Percentiles rank a stretch among this genome's conserved stretches.
phyloP scores from a whole-genome alignment of 2,888 invertebrate species.

The Ernsta delagoae region DNA sequence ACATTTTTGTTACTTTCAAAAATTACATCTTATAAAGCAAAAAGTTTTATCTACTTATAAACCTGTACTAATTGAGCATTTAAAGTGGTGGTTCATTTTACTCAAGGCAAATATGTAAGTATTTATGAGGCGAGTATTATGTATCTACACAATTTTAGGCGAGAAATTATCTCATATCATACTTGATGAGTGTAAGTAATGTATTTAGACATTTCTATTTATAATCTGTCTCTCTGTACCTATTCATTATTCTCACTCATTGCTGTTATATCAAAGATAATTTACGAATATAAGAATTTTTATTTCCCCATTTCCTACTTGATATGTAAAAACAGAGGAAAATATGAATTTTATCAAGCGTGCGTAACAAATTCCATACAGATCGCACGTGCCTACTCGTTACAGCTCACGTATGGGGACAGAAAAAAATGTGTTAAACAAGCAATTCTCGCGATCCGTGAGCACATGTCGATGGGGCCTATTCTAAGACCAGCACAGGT shows the following conservation, averaged over 20 bases:
- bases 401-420: constrained; percentile 71
- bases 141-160: no score
- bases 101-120: no score
- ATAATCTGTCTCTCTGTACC: no score
- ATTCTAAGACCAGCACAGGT: no score
- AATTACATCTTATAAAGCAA: background rate
- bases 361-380: constrained; percentile 30
- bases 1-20: constrained; percentile 1
- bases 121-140: no score
- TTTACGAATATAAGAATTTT: background rate
- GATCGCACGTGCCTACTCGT: constrained; percentile 49
- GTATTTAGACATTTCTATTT: no score
- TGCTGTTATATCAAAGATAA: background rate
- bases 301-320: constrained; percentile 6
- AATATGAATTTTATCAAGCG: constrained; percentile 26
- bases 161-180: no score
- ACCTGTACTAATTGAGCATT: no score
- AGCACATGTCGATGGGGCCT: constrained; percentile 52
- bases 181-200: no score
- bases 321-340: constrained; percentile 11
- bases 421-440: constrained; percentile 78
- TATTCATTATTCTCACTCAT: background rate
- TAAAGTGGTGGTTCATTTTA: no score
- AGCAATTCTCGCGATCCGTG: constrained; percentile 73
- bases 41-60: no score